Percentiles rank a stretch among this genome's conserved stretches.
These are phyloP conservation scores for Pagetopsis macropterus DNA, from an alignment of 2,797 vertebrate genomes.

Conservation along the genomic window DNA sequence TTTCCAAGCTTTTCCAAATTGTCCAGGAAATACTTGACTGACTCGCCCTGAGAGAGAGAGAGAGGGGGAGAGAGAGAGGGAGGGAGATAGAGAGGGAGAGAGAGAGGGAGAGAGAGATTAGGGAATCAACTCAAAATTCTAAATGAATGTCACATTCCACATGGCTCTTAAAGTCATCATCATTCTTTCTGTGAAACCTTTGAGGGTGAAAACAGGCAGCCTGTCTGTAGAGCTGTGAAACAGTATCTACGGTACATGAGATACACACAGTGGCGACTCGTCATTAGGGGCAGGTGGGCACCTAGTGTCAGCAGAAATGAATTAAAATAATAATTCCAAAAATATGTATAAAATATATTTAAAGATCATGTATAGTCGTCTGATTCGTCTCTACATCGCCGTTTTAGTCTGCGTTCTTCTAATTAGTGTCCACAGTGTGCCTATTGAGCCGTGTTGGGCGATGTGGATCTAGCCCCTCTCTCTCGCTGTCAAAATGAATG, in stretches of 20 bases:
- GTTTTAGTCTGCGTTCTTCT: no score
- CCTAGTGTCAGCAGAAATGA: no score
- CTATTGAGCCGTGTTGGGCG: no score
- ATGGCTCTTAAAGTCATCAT: background rate
- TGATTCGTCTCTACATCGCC: no score
- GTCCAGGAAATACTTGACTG: slow-evolving; percentile 98
- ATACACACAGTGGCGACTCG: background rate
- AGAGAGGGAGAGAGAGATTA: slow-evolving; percentile 12
- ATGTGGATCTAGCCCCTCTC: no score
- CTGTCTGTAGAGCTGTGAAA: background rate
- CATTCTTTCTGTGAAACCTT: background rate
- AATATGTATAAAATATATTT: no score
- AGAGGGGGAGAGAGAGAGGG: slow-evolving; percentile 24
- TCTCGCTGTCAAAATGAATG: no score
- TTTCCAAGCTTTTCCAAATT: slow-evolving; percentile 96
- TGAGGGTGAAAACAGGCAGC: no score
- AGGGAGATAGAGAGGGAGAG: slow-evolving; percentile 35
- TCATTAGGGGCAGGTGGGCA: background rate
- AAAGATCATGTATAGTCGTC: no score
- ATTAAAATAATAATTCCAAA: no score
- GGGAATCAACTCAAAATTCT: no score
- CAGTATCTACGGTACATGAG: background rate
- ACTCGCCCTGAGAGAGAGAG: slow-evolving; percentile 88
- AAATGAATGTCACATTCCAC: background rate
- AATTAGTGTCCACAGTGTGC: no score